A percentile compares a stretch with the other conserved stretches of the same genome.
Evolutionary conservation across 1,140 invertebrate genomes (phyloP).

Genomic region (Saccostrea glomerata): DNA sequence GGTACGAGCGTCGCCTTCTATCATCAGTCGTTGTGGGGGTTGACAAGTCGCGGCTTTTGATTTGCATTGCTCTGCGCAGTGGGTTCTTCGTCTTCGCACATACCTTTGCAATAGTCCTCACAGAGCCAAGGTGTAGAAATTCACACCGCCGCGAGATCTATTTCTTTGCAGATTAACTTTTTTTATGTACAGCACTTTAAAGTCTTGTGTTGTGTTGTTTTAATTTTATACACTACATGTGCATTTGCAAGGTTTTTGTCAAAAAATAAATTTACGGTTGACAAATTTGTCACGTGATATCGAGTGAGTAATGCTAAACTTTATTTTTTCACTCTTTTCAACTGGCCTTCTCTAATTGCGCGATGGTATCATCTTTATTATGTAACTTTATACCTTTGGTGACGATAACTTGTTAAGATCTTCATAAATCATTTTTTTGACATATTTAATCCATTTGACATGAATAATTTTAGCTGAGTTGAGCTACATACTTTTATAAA

Average conservation of each 20-base stretch:
- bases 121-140: background rate
- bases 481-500: background rate
- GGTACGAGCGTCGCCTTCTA: slow-evolving; percentile 23
- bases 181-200: background rate
- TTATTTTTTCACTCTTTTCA: background rate
- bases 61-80: slow-evolving; percentile 16
- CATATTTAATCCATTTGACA: background rate
- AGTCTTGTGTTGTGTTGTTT: background rate
- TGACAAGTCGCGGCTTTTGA: slow-evolving; percentile 18
- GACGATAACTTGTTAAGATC: background rate
- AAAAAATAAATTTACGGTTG: background rate
- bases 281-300: background rate
- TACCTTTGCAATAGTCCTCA: background rate
- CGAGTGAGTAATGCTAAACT: too few relatives aligned
- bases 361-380: background rate
- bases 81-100: background rate
- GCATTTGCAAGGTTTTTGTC: background rate
- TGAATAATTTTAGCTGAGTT: background rate
- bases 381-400: background rate
- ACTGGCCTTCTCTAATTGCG: background rate
- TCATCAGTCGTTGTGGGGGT: slow-evolving; percentile 12
- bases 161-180: background rate
- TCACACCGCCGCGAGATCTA: background rate
- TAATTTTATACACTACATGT: background rate
- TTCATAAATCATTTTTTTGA: slow-evolving; percentile 21